Percentiles rank a stretch among this genome's conserved stretches.
Conservation (phyloP, 35 echinoderm and acorn worm species). For the Nesometra sesokonis region DNA sequence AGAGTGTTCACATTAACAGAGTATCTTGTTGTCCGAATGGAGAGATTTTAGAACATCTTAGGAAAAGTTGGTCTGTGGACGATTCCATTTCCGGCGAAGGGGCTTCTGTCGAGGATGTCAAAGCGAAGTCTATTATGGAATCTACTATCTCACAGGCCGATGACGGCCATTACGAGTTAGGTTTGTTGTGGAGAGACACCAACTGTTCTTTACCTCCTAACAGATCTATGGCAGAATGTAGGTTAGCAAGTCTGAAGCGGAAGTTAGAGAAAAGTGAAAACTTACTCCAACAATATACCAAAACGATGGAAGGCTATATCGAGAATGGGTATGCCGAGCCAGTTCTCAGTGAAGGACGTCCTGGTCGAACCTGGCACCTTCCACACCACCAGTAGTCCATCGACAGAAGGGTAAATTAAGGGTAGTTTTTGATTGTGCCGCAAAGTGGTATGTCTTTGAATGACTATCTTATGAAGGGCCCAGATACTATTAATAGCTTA, state of each 20-base stretch:
- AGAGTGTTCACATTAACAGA: background rate
- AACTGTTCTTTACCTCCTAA: constrained; percentile 7
- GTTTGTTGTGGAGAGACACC: constrained; percentile 10
- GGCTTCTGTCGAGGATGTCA: constrained; percentile 10
- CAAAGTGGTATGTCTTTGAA: constrained; percentile 32
- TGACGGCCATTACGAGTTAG: constrained; percentile 28
- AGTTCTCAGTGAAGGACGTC: background rate
- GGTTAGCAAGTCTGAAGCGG: background rate
- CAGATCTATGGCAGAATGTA: constrained; percentile 3
- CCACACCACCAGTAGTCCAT: constrained; percentile 25
- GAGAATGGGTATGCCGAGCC: constrained; percentile 1
- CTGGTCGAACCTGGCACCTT: constrained; percentile 14
- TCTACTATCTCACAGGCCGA: background rate
- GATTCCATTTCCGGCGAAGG: background rate
- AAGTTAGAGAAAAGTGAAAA: constrained; percentile 13
- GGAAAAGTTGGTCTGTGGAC: constrained; percentile 10
- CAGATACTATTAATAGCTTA: constrained; percentile 15
- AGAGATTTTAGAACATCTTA: constrained; percentile 9
- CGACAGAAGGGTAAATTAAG: constrained; percentile 32
- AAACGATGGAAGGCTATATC: constrained; percentile 29
- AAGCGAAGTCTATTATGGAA: constrained; percentile 17
- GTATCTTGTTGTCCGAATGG: constrained; percentile 20
- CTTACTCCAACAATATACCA: constrained; percentile 6
- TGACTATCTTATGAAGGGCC: constrained; percentile 8
- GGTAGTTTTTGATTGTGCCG: constrained; percentile 29